Evolutionary conservation across 2,113 vertebrate genomes (phyloP).

Genomic region (Miniopterus natalensis): DNA sequence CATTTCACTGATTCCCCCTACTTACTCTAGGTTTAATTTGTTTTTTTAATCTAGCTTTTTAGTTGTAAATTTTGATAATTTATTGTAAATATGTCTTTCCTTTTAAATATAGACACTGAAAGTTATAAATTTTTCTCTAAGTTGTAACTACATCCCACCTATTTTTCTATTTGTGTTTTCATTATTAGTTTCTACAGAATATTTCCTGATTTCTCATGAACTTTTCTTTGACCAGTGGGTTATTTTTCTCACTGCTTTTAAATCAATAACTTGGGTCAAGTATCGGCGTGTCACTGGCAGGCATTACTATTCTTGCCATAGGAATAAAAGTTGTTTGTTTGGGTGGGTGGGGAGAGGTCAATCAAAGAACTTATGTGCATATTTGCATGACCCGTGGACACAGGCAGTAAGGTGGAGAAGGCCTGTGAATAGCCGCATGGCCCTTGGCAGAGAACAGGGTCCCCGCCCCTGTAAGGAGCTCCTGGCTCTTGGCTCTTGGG

Average conservation of each 20-base stretch:
- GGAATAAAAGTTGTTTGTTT: neutral
- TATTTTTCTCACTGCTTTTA: conserved; percentile 19
- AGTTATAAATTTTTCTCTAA: neutral
- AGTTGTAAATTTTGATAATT: neutral
- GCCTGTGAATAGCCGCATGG: too few relatives aligned
- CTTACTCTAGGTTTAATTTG: neutral
- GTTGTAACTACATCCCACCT: neutral
- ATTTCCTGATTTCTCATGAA: neutral
- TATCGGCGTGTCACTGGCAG: neutral
- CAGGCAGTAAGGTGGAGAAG: too few relatives aligned
- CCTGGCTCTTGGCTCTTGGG: too few relatives aligned
- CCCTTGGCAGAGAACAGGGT: too few relatives aligned
- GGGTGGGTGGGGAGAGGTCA: neutral
- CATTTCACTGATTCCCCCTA: neutral
- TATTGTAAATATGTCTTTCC: neutral
- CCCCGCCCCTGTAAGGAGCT: too few relatives aligned
- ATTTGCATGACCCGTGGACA: too few relatives aligned
- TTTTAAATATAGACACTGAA: neutral
- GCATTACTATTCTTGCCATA: neutral
- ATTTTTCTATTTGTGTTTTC: neutral
- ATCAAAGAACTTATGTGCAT: too few relatives aligned
- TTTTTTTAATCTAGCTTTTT: neutral
- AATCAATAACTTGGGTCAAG: neutral
- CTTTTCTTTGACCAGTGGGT: neutral
- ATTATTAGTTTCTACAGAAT: conserved; percentile 14